Evolutionary conservation across 2,113 vertebrate genomes (phyloP).

Genomic region (Cololabis saira): DNA sequence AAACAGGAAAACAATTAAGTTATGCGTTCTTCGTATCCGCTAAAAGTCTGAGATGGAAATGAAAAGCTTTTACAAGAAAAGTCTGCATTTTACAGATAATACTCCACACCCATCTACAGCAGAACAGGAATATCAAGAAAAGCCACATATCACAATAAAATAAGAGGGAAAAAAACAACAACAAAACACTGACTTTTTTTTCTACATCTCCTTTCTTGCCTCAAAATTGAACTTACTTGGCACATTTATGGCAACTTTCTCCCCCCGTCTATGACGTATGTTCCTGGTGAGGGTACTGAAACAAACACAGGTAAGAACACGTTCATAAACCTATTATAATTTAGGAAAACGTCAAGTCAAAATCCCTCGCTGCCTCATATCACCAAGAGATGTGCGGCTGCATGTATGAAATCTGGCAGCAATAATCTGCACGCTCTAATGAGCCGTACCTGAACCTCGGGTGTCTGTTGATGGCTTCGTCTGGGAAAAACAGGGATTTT

Average conservation of each 20-base stretch:
- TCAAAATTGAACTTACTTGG: slow-evolving; percentile 85
- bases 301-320: not conserved
- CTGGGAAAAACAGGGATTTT: slow-evolving; percentile 96
- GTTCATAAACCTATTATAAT: not conserved
- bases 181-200: not conserved
- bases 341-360: too few relatives aligned
- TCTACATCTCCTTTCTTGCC: not conserved
- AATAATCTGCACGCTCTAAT: not conserved
- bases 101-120: not conserved
- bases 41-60: too few relatives aligned
- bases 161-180: not conserved
- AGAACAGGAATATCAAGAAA: not conserved
- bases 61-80: too few relatives aligned
- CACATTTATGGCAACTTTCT: slow-evolving; percentile 97
- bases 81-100: not conserved
- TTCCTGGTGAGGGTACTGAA: slow-evolving; percentile 94
- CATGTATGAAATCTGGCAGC: not conserved
- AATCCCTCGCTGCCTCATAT: too few relatives aligned
- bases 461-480: slow-evolving; percentile 95
- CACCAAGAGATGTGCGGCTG: too few relatives aligned
- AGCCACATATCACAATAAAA: too few relatives aligned
- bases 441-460: slow-evolving; percentile 91
- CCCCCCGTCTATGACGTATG: slow-evolving; percentile 93
- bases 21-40: not conserved
- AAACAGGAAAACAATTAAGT: slow-evolving; percentile 4